Conservation (phyloP, 2,113 vertebrate species). For the Monarcha castaneiventris region DNA sequence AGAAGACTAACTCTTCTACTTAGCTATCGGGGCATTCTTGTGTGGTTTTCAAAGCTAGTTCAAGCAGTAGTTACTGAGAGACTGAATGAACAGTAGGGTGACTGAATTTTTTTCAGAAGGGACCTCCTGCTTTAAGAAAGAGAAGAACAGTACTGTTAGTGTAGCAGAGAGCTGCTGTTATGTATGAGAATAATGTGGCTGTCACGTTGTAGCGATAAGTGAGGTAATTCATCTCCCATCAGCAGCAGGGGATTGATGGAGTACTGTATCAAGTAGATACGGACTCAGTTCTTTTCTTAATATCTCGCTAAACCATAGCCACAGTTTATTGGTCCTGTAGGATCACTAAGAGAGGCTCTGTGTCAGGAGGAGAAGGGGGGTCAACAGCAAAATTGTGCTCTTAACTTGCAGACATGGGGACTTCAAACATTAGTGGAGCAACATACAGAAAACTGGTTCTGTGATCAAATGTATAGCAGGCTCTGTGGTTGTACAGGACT, state of each 20-base stretch:
- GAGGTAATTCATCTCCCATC: not conserved
- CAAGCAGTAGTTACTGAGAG: not conserved
- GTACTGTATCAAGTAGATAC: not conserved
- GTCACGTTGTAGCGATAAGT: accelerated
- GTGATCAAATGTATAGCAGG: not conserved
- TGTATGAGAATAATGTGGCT: not conserved
- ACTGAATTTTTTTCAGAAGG: not conserved
- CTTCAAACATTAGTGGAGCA: not conserved
- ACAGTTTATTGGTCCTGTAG: not conserved
- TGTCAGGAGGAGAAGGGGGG: not conserved
- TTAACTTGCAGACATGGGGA: not conserved
- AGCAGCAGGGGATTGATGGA: not conserved
- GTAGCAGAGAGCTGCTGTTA: not conserved
- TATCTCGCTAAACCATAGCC: not conserved
- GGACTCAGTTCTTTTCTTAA: not conserved
- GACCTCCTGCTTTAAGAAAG: not conserved
- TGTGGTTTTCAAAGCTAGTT: not conserved
- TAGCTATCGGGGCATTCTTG: not conserved
- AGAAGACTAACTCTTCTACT: not conserved
- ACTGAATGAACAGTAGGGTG: not conserved
- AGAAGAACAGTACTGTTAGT: not conserved
- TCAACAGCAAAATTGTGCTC: accelerated
- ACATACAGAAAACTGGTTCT: not conserved
- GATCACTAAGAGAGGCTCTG: not conserved
- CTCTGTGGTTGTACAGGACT: not conserved